Base-by-base conservation (phyloP, 2,888 invertebrate species). In the Temnothorax ravouxi region DNA sequence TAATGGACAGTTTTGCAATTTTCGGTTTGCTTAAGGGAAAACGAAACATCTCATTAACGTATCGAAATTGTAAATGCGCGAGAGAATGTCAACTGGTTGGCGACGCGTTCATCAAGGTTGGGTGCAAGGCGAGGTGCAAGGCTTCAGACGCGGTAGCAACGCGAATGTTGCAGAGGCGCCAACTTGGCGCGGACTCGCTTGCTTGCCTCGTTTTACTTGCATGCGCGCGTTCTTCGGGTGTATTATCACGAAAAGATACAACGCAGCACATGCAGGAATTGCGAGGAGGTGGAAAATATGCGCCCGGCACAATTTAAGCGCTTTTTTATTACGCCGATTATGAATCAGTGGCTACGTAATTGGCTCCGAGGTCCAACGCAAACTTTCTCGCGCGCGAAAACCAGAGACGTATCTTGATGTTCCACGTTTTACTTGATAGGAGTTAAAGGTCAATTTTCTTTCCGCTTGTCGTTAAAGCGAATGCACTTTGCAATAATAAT, bases 81-180 rank as follows among this genome's bases (percentile, higher is more conserved):
- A 21, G 47, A 67, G 34, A 69, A 47, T 67, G 71, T 80, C 69
- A 79, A 61, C 56, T 56, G 64, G 54, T 77, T 13, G 71, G 34
- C 47, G 47, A 47, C 21, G 41, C 77, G 44, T 56, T 84, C n/a
- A n/a, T n/a, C 83, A 88, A 88, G 88, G 84, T 79, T 84, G 74
- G 50, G 29, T 76, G 61, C 64, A 84, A 74, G 81, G 52, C 47
- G 83, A 69, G 50, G 29, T 76, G 61, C 64, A 84, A 74, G 81
- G 44, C 47, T 85, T 47, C 41, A 52, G 11, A 25, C 72, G 79
- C 62, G 69, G 9, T 69, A 61, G 59, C 34, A 66, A 82, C 41
- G 75, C 61, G 59, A 84, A 86, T 71, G 84, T 84, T 77, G 3
- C 75, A 52, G 59, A 50, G 89, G 89, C 89, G 89, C 89, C 89